A percentile compares a stretch with the other conserved stretches of the same genome.
phyloP scores from a whole-genome alignment of 2,888 invertebrate genomes.

The Cecidostiba fungosa region DNA sequence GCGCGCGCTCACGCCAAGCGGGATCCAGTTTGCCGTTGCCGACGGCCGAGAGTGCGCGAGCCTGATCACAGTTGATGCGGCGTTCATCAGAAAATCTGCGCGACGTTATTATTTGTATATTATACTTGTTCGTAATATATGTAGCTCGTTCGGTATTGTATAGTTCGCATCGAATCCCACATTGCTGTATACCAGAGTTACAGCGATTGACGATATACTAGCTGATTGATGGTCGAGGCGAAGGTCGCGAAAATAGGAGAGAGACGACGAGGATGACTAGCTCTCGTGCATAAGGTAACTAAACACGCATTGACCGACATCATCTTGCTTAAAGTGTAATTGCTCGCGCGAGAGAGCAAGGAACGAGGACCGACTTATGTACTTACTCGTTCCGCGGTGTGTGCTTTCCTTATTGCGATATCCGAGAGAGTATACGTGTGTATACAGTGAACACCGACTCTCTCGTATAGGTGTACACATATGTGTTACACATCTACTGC shows the following conservation, averaged over 20 bases:
- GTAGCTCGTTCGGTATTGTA: no score
- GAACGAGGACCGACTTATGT: not conserved
- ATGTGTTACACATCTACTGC: not conserved
- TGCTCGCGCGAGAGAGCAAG: slow-evolving; percentile 6
- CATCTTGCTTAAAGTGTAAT: slow-evolving; percentile 28
- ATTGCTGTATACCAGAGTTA: not conserved
- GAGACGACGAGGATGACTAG: not conserved
- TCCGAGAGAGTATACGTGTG: not conserved
- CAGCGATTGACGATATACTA: slow-evolving; percentile 23
- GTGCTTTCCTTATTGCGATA: not conserved
- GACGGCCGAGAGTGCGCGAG: not conserved
- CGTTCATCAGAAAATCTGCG: no score
- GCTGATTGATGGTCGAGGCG: slow-evolving; percentile 41
- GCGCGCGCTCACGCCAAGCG: not conserved
- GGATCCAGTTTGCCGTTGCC: slow-evolving; percentile 54
- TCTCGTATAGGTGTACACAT: not conserved
- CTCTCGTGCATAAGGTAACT: slow-evolving; percentile 42
- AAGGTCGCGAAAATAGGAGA: slow-evolving; percentile 31
- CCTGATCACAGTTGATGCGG: no score
- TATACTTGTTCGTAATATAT: slow-evolving; percentile 1
- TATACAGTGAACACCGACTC: no score
- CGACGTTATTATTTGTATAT: not conserved
- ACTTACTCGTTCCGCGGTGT: not conserved
- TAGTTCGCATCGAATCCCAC: no score
- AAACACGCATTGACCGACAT: slow-evolving; percentile 48